Conservation (phyloP, 92 coral and sea anemone species). For the Paramuricea clavata region DNA sequence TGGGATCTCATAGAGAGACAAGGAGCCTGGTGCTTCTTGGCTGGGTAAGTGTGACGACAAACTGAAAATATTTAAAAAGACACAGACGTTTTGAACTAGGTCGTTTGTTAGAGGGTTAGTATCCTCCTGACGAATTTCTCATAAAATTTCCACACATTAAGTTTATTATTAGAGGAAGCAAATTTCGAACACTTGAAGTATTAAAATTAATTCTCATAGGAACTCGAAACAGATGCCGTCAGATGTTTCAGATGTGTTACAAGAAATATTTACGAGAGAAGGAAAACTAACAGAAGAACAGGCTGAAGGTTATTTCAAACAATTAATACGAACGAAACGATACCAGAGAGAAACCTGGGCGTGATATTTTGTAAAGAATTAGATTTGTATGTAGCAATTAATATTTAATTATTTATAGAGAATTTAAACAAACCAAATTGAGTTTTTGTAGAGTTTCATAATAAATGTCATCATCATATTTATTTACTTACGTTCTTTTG, state of each 20-base stretch:
- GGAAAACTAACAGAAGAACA: slow-evolving; percentile 71
- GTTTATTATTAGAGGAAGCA: no score
- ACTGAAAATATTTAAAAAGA: no score
- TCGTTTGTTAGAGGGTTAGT: no score
- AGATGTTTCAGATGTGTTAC: slow-evolving; percentile 82
- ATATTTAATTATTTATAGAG: neutral
- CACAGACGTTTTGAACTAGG: no score
- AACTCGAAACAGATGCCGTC: slow-evolving; percentile 94
- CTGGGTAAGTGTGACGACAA: no score
- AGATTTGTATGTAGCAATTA: neutral
- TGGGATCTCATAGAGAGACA: slow-evolving; percentile 81
- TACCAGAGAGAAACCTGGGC: slow-evolving; percentile 98
- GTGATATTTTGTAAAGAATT: slow-evolving; percentile 36
- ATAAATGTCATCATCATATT: neutral
- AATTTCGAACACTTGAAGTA: neutral
- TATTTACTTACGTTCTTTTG: slow-evolving; percentile 2
- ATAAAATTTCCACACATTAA: no score
- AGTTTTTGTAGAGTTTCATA: no score
- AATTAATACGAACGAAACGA: slow-evolving; percentile 77
- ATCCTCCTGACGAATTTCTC: no score
- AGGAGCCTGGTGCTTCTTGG: slow-evolving; percentile 83
- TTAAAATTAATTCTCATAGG: slow-evolving; percentile 31
- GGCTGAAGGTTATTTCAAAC: slow-evolving; percentile 76
- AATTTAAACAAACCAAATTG: neutral
- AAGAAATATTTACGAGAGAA: slow-evolving; percentile 78